phyloP scores from a whole-genome alignment of 1,140 invertebrate species.

The Sinonovacula constricta region DNA sequence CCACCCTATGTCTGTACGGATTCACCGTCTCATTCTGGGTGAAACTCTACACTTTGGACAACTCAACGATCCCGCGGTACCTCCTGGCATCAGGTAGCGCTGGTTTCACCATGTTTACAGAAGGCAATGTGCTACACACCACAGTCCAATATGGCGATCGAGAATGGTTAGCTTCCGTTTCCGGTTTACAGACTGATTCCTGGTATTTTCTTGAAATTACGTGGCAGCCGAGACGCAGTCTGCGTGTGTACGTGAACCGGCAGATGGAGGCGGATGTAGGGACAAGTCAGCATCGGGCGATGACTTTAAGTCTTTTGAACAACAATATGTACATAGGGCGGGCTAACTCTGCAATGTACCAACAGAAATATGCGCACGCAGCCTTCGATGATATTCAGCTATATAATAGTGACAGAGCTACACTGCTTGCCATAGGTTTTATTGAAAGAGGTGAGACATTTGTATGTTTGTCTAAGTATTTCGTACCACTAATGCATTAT shows the following conservation, averaged over 20 bases:
- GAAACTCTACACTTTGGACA: conserved; percentile 59
- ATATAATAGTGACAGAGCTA: conserved; percentile 68
- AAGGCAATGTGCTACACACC: conserved; percentile 61
- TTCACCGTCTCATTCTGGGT: conserved; percentile 73
- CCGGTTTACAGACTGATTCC: conserved; percentile 53
- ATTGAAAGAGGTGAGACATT: conserved; percentile 76
- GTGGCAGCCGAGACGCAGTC: conserved; percentile 64
- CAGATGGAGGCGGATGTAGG: conserved; percentile 53
- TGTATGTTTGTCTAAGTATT: no score
- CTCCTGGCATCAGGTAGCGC: conserved; percentile 51
- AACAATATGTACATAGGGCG: conserved; percentile 70
- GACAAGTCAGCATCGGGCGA: conserved; percentile 25
- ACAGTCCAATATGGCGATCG: conserved; percentile 58
- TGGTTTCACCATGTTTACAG: conserved; percentile 66
- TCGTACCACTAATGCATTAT: no score
- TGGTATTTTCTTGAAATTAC: conserved; percentile 77
- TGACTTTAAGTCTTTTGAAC: neutral
- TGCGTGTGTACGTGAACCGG: conserved; percentile 69
- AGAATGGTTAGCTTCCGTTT: conserved; percentile 54
- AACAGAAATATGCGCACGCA: conserved; percentile 57
- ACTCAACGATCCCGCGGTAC: conserved; percentile 58
- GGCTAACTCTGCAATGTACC: conserved; percentile 55
- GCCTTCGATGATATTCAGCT: conserved; percentile 72
- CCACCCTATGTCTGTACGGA: conserved; percentile 69
- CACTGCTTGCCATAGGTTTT: conserved; percentile 65